phyloP scores from a whole-genome alignment of 2,113 vertebrate species.

The Probosciger aterrimus region DNA sequence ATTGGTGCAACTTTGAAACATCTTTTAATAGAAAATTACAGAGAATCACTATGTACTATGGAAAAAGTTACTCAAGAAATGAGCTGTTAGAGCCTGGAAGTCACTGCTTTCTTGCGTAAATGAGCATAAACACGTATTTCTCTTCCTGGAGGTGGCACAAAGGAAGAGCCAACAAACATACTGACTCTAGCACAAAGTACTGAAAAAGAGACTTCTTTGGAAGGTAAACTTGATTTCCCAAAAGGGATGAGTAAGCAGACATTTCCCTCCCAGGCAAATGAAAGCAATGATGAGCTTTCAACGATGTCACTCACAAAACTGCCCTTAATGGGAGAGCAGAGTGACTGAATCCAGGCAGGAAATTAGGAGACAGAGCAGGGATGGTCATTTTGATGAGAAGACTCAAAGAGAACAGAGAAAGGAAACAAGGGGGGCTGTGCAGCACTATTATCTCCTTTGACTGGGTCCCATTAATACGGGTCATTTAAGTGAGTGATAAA shows the following conservation, averaged over 20 bases:
- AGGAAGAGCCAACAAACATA: neutral
- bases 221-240: conserved; percentile 43
- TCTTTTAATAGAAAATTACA: neutral
- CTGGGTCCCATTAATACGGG: neutral
- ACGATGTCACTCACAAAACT: conserved; percentile 48
- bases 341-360: conserved; percentile 33
- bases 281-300: conserved; percentile 39
- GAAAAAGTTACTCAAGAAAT: neutral
- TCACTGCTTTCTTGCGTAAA: neutral
- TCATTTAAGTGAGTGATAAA: conserved; percentile 12
- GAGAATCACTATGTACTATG: neutral
- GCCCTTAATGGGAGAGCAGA: conserved; percentile 31
- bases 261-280: neutral
- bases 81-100: neutral
- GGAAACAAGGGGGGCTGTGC: neutral
- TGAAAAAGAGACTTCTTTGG: neutral
- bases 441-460: neutral
- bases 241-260: conserved; percentile 46
- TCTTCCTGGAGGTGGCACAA: neutral
- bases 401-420: conserved; percentile 8
- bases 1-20: neutral
- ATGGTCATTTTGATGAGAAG: conserved; percentile 8
- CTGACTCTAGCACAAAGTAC: neutral
- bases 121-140: neutral
- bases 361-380: neutral